phyloP scores from a whole-genome alignment of 2,888 invertebrate genomes.

The Zygogramma bicolorata region DNA sequence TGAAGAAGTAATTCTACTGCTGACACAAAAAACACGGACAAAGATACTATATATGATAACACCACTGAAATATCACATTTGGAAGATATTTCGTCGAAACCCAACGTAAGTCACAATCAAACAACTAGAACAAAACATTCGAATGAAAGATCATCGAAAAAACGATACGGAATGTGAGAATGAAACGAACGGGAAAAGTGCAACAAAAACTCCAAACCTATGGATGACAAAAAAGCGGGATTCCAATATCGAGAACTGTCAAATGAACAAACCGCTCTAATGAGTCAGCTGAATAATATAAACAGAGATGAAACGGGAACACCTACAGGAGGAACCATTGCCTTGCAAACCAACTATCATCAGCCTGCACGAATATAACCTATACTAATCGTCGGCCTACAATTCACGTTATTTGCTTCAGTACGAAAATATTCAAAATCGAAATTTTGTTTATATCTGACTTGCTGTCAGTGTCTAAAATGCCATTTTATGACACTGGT shows the following conservation, averaged over 20 bases:
- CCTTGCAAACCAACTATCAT: not conserved
- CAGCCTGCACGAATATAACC: too few species aligned
- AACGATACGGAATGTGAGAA: constrained; percentile 1
- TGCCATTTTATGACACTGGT: too few species aligned
- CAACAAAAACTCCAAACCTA: constrained; percentile 10
- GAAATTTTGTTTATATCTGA: too few species aligned
- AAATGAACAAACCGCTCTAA: not conserved
- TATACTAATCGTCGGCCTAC: too few species aligned
- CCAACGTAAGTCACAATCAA: constrained; percentile 7
- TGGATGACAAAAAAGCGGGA: constrained; percentile 3
- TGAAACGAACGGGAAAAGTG: constrained; percentile 15
- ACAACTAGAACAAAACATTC: not conserved
- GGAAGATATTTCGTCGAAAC: constrained; percentile 7
- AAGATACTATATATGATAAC: too few species aligned
- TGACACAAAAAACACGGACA: not conserved
- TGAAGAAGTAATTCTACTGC: not conserved
- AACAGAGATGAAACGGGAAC: constrained; percentile 14
- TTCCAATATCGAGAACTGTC: constrained; percentile 8
- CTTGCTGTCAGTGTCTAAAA: too few species aligned
- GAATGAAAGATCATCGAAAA: constrained; percentile 4
- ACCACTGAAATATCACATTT: constrained; percentile 3
- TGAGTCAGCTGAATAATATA: constrained; percentile 14
- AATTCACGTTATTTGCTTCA: too few species aligned
- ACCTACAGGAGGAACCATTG: not conserved
- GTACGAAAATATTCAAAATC: too few species aligned